These are phyloP conservation scores for Pantherophis vulpinus DNA, from an alignment of 2,797 vertebrate species.

Conservation along the genomic window DNA sequence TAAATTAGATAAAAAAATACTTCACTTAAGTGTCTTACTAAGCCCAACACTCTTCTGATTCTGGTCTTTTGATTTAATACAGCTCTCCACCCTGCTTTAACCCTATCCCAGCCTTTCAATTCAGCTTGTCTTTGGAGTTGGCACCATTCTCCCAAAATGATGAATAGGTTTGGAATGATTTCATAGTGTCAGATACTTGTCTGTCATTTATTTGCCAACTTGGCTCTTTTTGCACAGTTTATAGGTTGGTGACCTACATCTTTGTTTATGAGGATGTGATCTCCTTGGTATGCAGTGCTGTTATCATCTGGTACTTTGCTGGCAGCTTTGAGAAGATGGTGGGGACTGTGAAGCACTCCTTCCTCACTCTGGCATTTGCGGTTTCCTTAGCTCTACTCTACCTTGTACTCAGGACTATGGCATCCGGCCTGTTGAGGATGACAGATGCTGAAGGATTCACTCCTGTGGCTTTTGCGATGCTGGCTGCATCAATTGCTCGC, in stretches of 20 bases:
- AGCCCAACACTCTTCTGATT: not conserved
- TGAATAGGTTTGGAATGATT: not conserved
- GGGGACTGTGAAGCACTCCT: not conserved
- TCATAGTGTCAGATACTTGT: not conserved
- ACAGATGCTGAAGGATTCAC: not conserved
- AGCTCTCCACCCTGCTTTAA: not conserved
- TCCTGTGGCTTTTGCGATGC: slow-evolving; percentile 8
- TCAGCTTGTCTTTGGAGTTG: not conserved
- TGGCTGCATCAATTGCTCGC: slow-evolving; percentile 46
- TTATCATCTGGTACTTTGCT: not conserved
- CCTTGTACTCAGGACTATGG: not conserved
- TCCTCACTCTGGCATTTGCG: not conserved
- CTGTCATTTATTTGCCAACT: not conserved
- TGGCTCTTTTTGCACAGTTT: not conserved
- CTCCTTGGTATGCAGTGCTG: not conserved
- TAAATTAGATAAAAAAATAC: not conserved
- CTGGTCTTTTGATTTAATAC: not conserved
- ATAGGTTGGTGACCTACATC: not conserved
- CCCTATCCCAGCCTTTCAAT: not conserved
- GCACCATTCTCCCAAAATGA: not conserved
- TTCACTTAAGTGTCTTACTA: not conserved
- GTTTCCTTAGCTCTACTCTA: not conserved
- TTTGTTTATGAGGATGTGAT: not conserved
- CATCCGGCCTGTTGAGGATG: not conserved
- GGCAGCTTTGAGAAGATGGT: not conserved